Base-by-base conservation (phyloP, 2,797 vertebrate species). In the Pipistrellus nathusii region DNA sequence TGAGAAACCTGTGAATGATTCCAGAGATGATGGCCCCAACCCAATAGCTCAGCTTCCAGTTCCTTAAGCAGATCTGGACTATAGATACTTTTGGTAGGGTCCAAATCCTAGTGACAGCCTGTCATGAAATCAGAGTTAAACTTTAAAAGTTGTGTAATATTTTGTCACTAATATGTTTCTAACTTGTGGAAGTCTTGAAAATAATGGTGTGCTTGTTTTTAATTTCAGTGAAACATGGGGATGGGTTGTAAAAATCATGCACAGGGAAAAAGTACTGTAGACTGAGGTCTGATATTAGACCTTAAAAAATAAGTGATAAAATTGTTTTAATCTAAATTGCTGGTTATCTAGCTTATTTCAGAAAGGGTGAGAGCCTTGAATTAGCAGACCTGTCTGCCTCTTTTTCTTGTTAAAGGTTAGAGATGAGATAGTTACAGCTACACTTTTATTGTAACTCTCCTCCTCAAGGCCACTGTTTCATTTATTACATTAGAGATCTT, bases 1-100 rank as follows among this genome's bases (percentile, higher is more conserved):
- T 30, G 20, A 90, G 93, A 96, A 93, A 92, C 95, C 85, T 14
- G 93, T 95, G 93, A 93, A 46, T 88, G 95, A 91, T 95, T 97
- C 92, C 91, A 3, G 85, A 46, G 96, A 21, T 2, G 41, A 51
- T 6, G 17, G 95, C 0, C 0, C 69, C 30, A 46, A 13, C 53
- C 59, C 83, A 32, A 2, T 5, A 75, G 57, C 64, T 96, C 44
- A 68, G 57, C 64, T 78, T 90, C 80, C 78, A 80, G 5, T 6
- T 38, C 62, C 71, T 89, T 44, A 48, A 2, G 46, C 53, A 0
- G 44, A 20, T 6, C 6, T 30, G 94, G 55, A 1, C 91, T 0
- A 0, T 41, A 27, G 76, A 88, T 77, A 80, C 86, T 87, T 77
- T 5, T 14, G 68, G 87, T 95, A 32, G 88, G 0, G 14, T 7